Evolutionary conservation across 2,797 vertebrate genomes (phyloP).

Genomic region (Siniperca undulata): DNA sequence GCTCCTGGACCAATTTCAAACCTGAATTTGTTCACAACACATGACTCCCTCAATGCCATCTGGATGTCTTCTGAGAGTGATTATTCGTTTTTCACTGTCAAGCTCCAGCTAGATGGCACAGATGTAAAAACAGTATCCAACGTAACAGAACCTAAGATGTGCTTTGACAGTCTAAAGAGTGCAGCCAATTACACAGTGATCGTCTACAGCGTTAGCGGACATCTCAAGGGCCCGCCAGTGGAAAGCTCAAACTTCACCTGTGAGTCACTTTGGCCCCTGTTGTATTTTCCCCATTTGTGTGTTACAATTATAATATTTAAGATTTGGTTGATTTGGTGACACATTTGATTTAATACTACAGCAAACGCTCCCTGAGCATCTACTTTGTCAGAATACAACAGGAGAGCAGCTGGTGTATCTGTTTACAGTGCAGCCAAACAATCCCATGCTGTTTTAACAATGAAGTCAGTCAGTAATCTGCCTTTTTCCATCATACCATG

Average conservation of each 20-base stretch:
- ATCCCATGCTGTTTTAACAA: not conserved
- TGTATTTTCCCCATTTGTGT: not conserved
- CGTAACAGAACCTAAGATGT: accelerated
- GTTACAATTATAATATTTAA: not conserved
- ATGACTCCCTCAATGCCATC: accelerated
- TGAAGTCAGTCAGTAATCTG: too few species aligned
- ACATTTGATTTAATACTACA: not conserved
- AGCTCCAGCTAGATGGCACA: accelerated
- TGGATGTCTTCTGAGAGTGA: accelerated
- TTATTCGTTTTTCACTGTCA: accelerated
- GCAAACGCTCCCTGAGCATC: not conserved
- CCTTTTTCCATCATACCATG: too few species aligned
- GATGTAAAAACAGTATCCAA: accelerated
- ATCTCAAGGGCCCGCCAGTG: accelerated
- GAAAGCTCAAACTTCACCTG: accelerated
- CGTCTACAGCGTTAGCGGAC: not conserved
- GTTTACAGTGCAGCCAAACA: not conserved
- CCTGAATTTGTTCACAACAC: accelerated
- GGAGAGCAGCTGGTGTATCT: not conserved
- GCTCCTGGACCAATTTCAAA: slow-evolving; percentile 46
- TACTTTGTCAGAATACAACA: not conserved
- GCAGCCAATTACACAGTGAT: slow-evolving; percentile 50
- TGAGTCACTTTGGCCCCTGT: slow-evolving; percentile 61
- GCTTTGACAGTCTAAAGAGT: accelerated
- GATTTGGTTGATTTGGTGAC: not conserved